Conservation (phyloP, 2,113 vertebrate genomes). For the Xiphorhynchus elegans region DNA sequence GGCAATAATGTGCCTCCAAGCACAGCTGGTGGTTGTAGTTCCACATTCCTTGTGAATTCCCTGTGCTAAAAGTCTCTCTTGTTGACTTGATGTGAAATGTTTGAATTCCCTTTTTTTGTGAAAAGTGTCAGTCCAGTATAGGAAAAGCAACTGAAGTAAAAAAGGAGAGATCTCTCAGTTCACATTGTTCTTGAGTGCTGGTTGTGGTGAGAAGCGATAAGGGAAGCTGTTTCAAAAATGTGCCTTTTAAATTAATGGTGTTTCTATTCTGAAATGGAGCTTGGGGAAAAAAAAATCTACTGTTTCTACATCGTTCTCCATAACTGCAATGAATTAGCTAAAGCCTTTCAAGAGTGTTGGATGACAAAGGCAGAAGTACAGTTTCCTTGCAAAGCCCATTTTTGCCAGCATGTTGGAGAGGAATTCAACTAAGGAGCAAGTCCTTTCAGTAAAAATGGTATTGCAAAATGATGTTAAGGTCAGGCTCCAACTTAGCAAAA, state of each 20-base stretch:
- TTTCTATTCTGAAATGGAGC: background rate
- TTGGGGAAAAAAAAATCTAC: background rate
- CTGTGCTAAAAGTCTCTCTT: background rate
- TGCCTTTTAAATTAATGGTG: constrained; percentile 1
- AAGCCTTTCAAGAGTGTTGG: background rate
- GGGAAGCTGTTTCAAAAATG: background rate
- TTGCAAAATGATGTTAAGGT: background rate
- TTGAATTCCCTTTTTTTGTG: background rate
- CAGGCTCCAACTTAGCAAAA: constrained; percentile 12
- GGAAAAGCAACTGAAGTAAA: background rate
- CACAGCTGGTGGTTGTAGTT: background rate
- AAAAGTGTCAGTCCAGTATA: background rate
- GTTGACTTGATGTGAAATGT: background rate
- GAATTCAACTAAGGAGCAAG: constrained; percentile 1
- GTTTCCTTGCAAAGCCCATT: background rate
- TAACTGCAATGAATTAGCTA: constrained; percentile 16
- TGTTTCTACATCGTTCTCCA: background rate
- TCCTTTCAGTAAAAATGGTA: background rate
- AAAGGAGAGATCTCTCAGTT: background rate
- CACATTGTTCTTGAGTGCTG: background rate
- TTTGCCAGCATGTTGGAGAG: background rate
- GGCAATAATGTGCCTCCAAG: background rate
- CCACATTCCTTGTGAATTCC: background rate
- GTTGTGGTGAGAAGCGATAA: background rate
- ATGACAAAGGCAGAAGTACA: background rate